Evolutionary conservation across 2,888 invertebrate species (phyloP).

Genomic region (Drosophila kanekoi): DNA sequence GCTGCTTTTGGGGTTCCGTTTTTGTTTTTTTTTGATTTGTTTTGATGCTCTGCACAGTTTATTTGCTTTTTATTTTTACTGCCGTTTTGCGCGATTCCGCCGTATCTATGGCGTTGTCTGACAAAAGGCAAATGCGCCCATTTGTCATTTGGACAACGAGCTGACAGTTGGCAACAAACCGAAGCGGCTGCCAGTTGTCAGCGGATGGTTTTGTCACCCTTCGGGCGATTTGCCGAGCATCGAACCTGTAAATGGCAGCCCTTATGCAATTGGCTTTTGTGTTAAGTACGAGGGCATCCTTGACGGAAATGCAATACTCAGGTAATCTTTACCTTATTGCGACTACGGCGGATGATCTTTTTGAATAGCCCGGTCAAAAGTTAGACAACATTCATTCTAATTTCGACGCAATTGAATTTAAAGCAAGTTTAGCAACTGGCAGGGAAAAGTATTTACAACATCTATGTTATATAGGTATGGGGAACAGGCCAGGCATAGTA

Average conservation of each 20-base stretch:
- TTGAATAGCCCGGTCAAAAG: slow-evolving; percentile 2
- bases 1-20: slow-evolving; percentile 28
- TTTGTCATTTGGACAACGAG: slow-evolving; percentile 80
- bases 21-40: slow-evolving; percentile 14
- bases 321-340: slow-evolving; percentile 4
- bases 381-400: neutral
- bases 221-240: slow-evolving; percentile 23
- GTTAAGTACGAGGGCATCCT: neutral
- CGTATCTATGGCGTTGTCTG: slow-evolving; percentile 60
- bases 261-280: slow-evolving; percentile 17
- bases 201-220: slow-evolving; percentile 21
- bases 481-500: too few species aligned
- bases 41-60: slow-evolving; percentile 56
- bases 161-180: slow-evolving; percentile 64
- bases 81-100: slow-evolving; percentile 65
- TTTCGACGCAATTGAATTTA: too few species aligned
- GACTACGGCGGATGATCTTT: neutral
- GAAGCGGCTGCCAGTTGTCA: slow-evolving; percentile 45
- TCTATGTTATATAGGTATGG: too few species aligned
- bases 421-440: too few species aligned
- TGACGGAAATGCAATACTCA: neutral
- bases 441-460: too few species aligned
- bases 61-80: slow-evolving; percentile 63
- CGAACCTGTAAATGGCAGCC: slow-evolving; percentile 26
- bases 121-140: slow-evolving; percentile 75